A percentile compares a stretch with the other conserved stretches of the same genome.
These are phyloP conservation scores for Acanthopagrus latus DNA, from an alignment of 2,797 vertebrate genomes.

Conservation along the genomic window DNA sequence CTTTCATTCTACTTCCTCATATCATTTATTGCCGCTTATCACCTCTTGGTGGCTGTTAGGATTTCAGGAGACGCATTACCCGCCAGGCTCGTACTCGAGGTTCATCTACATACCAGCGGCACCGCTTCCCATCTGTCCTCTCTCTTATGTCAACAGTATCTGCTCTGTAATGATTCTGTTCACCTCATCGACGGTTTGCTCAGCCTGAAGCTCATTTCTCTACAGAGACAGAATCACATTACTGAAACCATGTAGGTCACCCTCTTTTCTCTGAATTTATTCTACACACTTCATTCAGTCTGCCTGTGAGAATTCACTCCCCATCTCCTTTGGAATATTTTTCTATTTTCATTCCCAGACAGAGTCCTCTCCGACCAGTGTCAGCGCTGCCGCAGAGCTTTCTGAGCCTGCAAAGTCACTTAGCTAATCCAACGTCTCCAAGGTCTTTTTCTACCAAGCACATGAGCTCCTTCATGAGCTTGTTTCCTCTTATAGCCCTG, in stretches of 20 bases:
- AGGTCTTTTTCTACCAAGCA: slow-evolving; percentile 7
- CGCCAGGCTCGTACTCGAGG: neutral
- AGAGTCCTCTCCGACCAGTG: slow-evolving; percentile 22
- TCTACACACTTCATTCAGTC: neutral
- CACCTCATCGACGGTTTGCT: slow-evolving; percentile 1
- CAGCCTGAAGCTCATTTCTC: neutral
- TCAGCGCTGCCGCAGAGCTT: slow-evolving; percentile 13
- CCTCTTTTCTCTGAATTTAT: neutral
- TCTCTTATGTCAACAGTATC: slow-evolving; percentile 3
- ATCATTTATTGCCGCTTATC: neutral
- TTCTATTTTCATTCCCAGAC: slow-evolving; percentile 6
- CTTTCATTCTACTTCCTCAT: neutral
- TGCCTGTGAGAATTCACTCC: slow-evolving; percentile 12
- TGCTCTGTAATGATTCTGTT: neutral
- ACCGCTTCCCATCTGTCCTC: neutral
- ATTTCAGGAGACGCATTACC: slow-evolving; percentile 8
- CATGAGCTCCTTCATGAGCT: slow-evolving; percentile 21
- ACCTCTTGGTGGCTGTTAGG: neutral
- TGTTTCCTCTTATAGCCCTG: neutral
- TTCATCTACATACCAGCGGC: neutral
- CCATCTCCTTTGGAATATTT: slow-evolving; percentile 3
- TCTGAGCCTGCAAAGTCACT: slow-evolving; percentile 36
- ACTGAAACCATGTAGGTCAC: slow-evolving; percentile 39
- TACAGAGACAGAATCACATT: slow-evolving; percentile 33
- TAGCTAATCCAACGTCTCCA: slow-evolving; percentile 40